phyloP scores from a whole-genome alignment of 2,888 invertebrate genomes.

The Pardosa pseudoannulata region DNA sequence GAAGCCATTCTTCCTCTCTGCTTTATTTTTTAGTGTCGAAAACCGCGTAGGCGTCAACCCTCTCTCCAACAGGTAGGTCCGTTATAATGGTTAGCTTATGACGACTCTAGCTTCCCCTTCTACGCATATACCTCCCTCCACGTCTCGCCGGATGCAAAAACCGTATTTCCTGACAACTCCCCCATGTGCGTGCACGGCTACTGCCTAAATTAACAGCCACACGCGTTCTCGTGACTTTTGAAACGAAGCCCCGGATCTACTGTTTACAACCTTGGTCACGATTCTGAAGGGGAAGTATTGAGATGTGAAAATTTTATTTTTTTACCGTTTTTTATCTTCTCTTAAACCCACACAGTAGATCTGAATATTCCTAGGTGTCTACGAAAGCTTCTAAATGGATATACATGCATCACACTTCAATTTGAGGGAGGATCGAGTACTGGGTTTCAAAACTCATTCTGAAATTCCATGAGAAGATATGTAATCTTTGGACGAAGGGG shows the following conservation, averaged over 20 bases:
- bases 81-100: background rate
- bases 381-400: too few relatives aligned
- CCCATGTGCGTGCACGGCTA: constrained; percentile 3
- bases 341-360: too few relatives aligned
- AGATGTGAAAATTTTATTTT: too few relatives aligned
- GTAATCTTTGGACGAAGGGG: too few relatives aligned
- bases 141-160: background rate
- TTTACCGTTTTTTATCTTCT: too few relatives aligned
- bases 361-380: too few relatives aligned
- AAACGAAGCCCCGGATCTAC: background rate
- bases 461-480: too few relatives aligned
- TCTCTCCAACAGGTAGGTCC: background rate
- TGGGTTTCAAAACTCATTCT: too few relatives aligned
- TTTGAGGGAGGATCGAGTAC: too few relatives aligned
- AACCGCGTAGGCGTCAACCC: background rate
- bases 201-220: background rate
- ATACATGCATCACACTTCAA: too few relatives aligned
- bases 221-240: background rate
- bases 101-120: background rate
- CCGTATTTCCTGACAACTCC: background rate
- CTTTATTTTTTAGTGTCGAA: too few relatives aligned
- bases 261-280: background rate
- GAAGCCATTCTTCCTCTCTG: too few relatives aligned
- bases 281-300: background rate
- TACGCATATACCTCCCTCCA: background rate